Percentiles rank a stretch among this genome's conserved stretches.
Conservation (phyloP, 2,113 vertebrate genomes). For the Atrichornis clamosus region DNA sequence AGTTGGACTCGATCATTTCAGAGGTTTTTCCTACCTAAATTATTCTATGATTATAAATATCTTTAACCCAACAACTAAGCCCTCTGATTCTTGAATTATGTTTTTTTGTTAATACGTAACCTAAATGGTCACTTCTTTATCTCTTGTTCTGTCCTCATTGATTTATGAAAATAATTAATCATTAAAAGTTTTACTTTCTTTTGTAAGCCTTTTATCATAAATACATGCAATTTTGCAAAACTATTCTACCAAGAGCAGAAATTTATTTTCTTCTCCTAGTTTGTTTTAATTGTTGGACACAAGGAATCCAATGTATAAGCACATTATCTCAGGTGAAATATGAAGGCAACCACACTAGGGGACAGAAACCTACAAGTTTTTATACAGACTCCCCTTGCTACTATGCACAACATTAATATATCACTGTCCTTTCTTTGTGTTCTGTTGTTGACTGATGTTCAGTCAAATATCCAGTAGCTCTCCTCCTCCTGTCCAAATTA, state of each 20-base stretch:
- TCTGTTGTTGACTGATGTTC: neutral
- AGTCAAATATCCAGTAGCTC: neutral
- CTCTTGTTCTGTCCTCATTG: neutral
- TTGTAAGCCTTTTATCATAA: neutral
- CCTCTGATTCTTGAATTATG: neutral
- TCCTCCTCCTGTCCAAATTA: neutral
- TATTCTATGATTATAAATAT: neutral
- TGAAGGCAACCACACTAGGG: neutral
- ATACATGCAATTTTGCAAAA: neutral
- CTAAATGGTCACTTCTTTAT: neutral
- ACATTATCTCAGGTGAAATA: neutral
- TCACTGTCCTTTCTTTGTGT: neutral
- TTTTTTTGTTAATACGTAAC: constrained; percentile 3
- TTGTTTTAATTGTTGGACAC: neutral
- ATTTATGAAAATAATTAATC: constrained; percentile 25
- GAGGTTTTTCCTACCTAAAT: neutral
- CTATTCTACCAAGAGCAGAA: neutral
- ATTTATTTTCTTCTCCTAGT: neutral
- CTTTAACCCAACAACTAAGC: neutral
- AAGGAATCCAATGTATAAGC: neutral
- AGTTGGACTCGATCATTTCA: neutral
- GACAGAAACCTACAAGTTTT: neutral
- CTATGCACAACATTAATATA: neutral
- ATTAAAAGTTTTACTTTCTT: neutral
- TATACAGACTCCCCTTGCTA: neutral